Evolutionary conservation across 2,888 invertebrate genomes (phyloP).

Genomic region (Leucozona laternaria): DNA sequence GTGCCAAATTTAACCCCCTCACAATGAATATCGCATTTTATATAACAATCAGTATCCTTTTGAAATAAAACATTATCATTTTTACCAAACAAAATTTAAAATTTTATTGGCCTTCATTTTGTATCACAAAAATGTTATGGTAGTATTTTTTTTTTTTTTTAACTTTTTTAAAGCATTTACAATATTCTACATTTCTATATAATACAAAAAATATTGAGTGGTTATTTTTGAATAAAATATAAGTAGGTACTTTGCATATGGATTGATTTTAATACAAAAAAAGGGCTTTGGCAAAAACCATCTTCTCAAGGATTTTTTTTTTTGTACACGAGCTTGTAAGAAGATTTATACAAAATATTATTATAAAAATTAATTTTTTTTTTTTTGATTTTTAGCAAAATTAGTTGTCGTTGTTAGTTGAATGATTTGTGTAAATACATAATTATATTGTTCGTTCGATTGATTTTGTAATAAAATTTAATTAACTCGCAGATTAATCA

Average conservation of each 20-base stretch:
- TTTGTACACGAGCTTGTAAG: slow-evolving; percentile 57
- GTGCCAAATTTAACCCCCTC: too few relatives aligned
- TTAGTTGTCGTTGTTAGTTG: slow-evolving; percentile 52
- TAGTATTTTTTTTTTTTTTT: slow-evolving; percentile 41
- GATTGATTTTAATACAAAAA: slow-evolving; percentile 48
- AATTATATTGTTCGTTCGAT: slow-evolving; percentile 48
- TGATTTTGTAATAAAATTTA: slow-evolving; percentile 7
- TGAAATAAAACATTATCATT: slow-evolving; percentile 77
- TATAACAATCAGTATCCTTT: slow-evolving; percentile 52
- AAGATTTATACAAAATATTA: slow-evolving; percentile 35
- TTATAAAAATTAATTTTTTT: not conserved
- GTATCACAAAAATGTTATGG: slow-evolving; percentile 81
- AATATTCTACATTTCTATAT: slow-evolving; percentile 63
- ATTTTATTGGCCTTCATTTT: slow-evolving; percentile 75
- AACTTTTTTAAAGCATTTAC: slow-evolving; percentile 55
- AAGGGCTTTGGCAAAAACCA: slow-evolving; percentile 28
- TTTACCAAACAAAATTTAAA: slow-evolving; percentile 65
- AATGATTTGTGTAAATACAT: too few relatives aligned
- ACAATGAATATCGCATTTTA: slow-evolving; percentile 81
- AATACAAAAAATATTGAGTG: slow-evolving; percentile 49
- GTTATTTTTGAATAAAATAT: slow-evolving; percentile 57
- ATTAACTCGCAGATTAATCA: not conserved
- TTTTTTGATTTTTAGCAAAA: slow-evolving; percentile 13
- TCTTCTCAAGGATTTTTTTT: slow-evolving; percentile 36
- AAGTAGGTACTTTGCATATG: slow-evolving; percentile 40